phyloP scores from a whole-genome alignment of 1,140 invertebrate species.

The Alviniconcha marisindica region DNA sequence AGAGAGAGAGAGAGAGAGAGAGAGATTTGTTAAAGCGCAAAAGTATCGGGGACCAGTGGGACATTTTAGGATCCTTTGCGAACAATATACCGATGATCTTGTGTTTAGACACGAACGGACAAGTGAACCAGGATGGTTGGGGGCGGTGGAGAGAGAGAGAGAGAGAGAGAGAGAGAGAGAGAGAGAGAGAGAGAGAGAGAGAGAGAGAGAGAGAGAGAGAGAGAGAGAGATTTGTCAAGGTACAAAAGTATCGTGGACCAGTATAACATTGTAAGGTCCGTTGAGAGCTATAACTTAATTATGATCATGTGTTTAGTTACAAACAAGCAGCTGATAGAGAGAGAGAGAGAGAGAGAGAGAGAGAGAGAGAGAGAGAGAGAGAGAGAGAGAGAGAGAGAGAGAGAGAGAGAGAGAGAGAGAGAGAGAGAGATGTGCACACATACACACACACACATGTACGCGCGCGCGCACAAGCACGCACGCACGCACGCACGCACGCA shows the following conservation, averaged over 20 bases:
- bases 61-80: too few relatives aligned
- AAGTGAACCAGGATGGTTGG: too few relatives aligned
- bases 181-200: not conserved
- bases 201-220: not conserved
- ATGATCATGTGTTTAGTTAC: too few relatives aligned
- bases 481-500: conserved; percentile 22
- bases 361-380: not conserved
- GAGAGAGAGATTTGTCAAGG: too few relatives aligned
- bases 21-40: not conserved
- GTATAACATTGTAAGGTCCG: too few relatives aligned
- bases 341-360: not conserved
- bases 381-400: not conserved
- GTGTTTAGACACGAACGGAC: too few relatives aligned
- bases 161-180: not conserved
- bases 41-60: too few relatives aligned
- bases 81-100: too few relatives aligned
- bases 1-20: not conserved
- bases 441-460: conserved; percentile 21
- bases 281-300: too few relatives aligned
- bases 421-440: not conserved
- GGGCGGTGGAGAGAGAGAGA: not conserved
- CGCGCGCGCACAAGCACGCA: conserved; percentile 16
- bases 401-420: not conserved
- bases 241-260: too few relatives aligned
- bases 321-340: not conserved